Evolutionary conservation across 2,797 vertebrate genomes (phyloP).

Genomic region (Tympanoctomys barrerae): DNA sequence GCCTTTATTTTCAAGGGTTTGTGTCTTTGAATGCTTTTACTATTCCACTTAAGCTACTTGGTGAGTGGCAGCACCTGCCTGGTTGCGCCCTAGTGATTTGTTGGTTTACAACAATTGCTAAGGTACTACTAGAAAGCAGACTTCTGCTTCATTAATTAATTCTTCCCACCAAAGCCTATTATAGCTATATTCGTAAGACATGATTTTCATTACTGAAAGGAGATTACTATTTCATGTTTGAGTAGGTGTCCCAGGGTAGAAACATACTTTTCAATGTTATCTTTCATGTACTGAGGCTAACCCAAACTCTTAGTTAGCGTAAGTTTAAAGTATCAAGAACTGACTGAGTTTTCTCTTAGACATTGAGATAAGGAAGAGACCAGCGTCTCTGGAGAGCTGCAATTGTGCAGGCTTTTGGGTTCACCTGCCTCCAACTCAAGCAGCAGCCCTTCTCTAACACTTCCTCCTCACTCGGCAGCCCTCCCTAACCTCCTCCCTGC

Average conservation of each 20-base stretch:
- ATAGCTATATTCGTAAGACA: not conserved
- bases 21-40: not conserved
- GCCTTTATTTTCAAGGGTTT: not conserved
- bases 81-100: not conserved
- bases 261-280: not conserved
- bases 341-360: slow-evolving; percentile 56
- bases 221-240: not conserved
- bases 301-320: slow-evolving; percentile 30
- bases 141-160: not conserved
- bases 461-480: not conserved
- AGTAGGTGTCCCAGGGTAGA: not conserved
- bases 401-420: not conserved
- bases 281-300: not conserved
- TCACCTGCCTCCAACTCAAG: not conserved
- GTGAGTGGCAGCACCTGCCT: not conserved
- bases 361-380: slow-evolving; percentile 34
- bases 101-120: not conserved
- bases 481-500: not conserved
- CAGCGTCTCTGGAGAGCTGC: slow-evolving; percentile 35
- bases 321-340: slow-evolving; percentile 61
- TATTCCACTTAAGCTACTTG: not conserved
- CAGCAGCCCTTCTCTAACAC: not conserved
- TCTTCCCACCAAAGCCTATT: not conserved
- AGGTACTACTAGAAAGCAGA: not conserved
- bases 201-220: not conserved